Conservation (phyloP, 2,113 vertebrate species). For the Bambusicola thoracicus region DNA sequence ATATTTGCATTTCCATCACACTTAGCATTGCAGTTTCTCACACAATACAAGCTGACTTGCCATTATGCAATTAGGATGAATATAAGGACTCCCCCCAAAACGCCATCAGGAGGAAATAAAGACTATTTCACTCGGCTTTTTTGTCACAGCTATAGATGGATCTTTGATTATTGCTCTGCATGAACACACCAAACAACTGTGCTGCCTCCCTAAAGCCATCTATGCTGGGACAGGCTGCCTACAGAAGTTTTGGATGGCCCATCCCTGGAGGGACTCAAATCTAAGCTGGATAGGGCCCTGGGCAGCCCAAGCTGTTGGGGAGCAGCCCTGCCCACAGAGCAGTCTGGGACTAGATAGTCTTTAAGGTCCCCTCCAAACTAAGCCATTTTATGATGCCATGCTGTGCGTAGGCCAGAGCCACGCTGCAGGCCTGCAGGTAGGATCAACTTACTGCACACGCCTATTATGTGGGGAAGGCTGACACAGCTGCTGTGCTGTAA, state of each 20-base stretch:
- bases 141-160: background rate
- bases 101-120: background rate
- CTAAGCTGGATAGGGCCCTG: no score
- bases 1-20: background rate
- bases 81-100: background rate
- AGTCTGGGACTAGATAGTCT: no score
- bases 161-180: background rate
- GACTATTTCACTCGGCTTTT: background rate
- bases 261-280: no score
- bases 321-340: no score
- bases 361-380: no score
- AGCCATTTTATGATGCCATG: background rate
- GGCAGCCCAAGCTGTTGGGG: no score
- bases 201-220: no score
- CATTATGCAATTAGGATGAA: background rate
- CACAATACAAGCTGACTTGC: background rate
- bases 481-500: background rate
- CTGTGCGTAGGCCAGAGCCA: background rate
- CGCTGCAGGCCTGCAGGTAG: background rate
- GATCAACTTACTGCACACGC: background rate
- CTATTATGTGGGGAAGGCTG: background rate
- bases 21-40: background rate
- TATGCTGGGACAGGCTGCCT: no score
- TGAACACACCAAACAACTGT: background rate
- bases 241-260: no score